Evolutionary conservation across 1,140 invertebrate species (phyloP).

Genomic region (Sminthurides bifidus): DNA sequence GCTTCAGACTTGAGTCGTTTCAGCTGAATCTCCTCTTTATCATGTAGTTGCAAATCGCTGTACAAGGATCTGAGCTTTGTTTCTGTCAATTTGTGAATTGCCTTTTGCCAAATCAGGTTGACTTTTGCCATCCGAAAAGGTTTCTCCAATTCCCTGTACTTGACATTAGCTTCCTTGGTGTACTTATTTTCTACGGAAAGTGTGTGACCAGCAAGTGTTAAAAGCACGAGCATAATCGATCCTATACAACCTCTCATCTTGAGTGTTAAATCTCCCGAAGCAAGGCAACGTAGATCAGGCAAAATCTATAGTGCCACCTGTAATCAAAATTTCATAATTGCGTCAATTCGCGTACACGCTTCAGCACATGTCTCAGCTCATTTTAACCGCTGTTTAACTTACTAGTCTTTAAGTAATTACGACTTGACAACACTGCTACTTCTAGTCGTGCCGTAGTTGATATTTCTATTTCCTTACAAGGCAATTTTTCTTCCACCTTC

Average conservation of each 20-base stretch:
- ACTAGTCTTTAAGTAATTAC: neutral
- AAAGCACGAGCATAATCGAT: neutral
- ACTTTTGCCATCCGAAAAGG: constrained; percentile 75
- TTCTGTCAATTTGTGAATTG: constrained; percentile 67
- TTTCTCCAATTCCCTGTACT: constrained; percentile 52
- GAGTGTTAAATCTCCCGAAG: neutral
- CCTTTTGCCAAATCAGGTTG: constrained; percentile 71
- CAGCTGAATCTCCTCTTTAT: constrained; percentile 74
- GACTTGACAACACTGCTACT: neutral
- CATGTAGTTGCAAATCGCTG: constrained; percentile 78
- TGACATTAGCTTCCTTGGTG: constrained; percentile 34
- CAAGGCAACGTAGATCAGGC: neutral
- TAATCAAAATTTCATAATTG: too few species aligned
- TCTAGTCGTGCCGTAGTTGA: neutral
- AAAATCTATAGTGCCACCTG: neutral
- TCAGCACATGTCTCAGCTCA: too few species aligned
- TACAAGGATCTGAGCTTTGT: constrained; percentile 72
- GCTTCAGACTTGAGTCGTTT: constrained; percentile 71
- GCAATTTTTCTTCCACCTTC: too few species aligned
- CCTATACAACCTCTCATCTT: neutral
- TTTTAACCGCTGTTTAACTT: neutral
- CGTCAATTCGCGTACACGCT: too few species aligned
- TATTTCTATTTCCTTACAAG: too few species aligned
- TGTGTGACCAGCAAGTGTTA: neutral
- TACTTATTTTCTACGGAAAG: constrained; percentile 35